phyloP scores from a whole-genome alignment of 2,113 vertebrate species.

The Peromyscus maniculatus region DNA sequence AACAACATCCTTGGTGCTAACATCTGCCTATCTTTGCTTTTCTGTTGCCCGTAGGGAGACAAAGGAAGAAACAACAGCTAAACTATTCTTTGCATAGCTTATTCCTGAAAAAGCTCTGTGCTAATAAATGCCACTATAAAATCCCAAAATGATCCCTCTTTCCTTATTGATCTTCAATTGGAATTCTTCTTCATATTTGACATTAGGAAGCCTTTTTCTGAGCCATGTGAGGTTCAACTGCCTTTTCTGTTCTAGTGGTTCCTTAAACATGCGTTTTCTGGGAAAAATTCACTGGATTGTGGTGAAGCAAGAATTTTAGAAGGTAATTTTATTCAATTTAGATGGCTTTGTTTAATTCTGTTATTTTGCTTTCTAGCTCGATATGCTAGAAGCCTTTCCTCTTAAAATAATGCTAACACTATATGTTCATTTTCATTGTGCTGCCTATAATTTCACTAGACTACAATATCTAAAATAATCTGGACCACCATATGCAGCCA shows the following conservation, averaged over 20 bases:
- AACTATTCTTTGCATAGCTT: constrained; percentile 24
- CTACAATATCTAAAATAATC: not conserved
- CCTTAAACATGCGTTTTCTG: constrained; percentile 55
- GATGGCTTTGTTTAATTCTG: constrained; percentile 9
- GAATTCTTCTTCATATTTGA: constrained; percentile 53
- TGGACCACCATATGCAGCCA: not conserved
- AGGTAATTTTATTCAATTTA: not conserved
- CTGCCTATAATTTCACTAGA: constrained; percentile 22
- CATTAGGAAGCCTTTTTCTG: constrained; percentile 58
- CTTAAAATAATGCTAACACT: not conserved
- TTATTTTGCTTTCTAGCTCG: not conserved
- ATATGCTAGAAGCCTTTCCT: not conserved
- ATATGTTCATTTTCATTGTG: not conserved
- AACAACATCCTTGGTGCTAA: not conserved
- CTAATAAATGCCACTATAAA: constrained; percentile 68
- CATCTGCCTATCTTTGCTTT: not conserved
- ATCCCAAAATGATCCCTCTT: constrained; percentile 61
- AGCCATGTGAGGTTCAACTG: constrained; percentile 24
- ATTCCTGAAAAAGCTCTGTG: constrained; percentile 66
- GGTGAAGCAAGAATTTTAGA: not conserved
- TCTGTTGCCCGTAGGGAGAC: not conserved
- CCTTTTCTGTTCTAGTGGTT: not conserved
- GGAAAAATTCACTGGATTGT: not conserved
- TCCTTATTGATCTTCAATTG: constrained; percentile 64
- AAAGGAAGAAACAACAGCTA: constrained; percentile 4